These are phyloP conservation scores for Drosophila meridionalis DNA, from an alignment of 2,888 invertebrate genomes.

Conservation along the genomic window DNA sequence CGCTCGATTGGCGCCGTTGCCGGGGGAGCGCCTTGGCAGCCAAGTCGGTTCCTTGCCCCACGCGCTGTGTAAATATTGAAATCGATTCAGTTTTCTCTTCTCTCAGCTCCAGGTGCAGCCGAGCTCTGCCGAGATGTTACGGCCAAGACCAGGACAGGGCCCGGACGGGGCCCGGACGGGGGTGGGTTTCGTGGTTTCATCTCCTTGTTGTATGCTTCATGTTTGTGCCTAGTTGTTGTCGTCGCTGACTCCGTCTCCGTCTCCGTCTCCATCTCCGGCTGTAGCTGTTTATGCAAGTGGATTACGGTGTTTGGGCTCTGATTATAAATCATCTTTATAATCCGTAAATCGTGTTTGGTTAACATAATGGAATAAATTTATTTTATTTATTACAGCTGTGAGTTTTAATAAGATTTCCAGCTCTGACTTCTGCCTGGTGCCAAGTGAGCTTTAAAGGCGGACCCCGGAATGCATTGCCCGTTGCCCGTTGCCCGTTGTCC, in stretches of 20 bases:
- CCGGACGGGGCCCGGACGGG: not conserved
- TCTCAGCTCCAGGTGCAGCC: conserved; percentile 32
- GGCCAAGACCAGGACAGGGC: conserved; percentile 7
- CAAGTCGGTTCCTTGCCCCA: conserved; percentile 20
- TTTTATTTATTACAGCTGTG: conserved; percentile 81
- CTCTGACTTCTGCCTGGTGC: conserved; percentile 47
- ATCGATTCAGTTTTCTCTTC: conserved; percentile 72
- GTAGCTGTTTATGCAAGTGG: conserved; percentile 80
- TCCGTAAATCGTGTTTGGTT: conserved; percentile 82
- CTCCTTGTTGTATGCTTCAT: conserved; percentile 11
- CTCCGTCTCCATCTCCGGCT: not conserved
- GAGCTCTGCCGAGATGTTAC: conserved; percentile 30
- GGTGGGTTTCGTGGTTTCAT: conserved; percentile 52
- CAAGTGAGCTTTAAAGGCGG: conserved; percentile 67
- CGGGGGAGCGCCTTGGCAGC: conserved; percentile 9
- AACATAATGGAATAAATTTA: conserved; percentile 82
- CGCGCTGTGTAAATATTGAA: conserved; percentile 74
- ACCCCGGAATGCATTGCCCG: conserved; percentile 17
- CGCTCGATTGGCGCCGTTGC: conserved; percentile 71
- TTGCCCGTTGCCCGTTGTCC: not conserved
- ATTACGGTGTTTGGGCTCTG: conserved; percentile 81
- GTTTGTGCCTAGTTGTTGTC: conserved; percentile 35
- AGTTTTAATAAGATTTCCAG: conserved; percentile 79
- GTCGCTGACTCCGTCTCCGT: conserved; percentile 36
- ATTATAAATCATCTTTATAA: conserved; percentile 82